Base-by-base conservation (phyloP, 2,888 invertebrate species). In the Spodoptera exigua region DNA sequence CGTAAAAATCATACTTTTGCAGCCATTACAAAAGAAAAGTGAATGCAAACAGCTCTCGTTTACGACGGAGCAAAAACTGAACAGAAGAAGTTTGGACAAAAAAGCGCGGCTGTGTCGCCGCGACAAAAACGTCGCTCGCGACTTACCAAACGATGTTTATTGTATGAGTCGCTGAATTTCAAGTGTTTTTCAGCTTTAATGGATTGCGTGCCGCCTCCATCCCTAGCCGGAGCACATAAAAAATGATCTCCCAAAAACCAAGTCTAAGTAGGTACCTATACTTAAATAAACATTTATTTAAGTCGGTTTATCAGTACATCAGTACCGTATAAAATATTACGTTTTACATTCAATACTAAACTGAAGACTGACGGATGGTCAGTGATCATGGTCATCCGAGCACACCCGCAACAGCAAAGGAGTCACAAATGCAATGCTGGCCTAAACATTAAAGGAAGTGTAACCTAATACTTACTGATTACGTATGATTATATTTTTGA, bases 81-180 rank as follows among this genome's bases (percentile, higher is more conserved):
- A 27, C 72, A 66, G 70, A 80, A 80, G 75, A 77, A 80, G 74
- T 70, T 70, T 78, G 74, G 65, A 71, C 78, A 88, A 89, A 90
- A 89, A 90, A 87, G 83, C 78, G 79, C 80, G 76, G 76, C 72
- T 70, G 81, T 78, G 76, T 72, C 74, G 70, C 73, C 44, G 69
- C 74, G 65, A 82, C 86, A 89, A 90, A 89, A 90, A 90, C 85
- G 71, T 61, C 73, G 77, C 77, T 70, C 77, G 78, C 78, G 77
- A 71, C 81, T 78, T 80, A 76, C 73, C 81, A 71, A 47, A 44
- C 76, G 82, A 93, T 93, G 93, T 92, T 89, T 93, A 93, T 93
- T 93, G 92, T 90, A 93, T 93, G 93, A 93, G 94, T 81, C 73
- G 85, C 90, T 90, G 91, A 91, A 91, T 92, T 90, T 91, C 91